These are phyloP conservation scores for Tympanuchus pallidicinctus DNA, from an alignment of 2,113 vertebrate genomes.

Conservation along the genomic window DNA sequence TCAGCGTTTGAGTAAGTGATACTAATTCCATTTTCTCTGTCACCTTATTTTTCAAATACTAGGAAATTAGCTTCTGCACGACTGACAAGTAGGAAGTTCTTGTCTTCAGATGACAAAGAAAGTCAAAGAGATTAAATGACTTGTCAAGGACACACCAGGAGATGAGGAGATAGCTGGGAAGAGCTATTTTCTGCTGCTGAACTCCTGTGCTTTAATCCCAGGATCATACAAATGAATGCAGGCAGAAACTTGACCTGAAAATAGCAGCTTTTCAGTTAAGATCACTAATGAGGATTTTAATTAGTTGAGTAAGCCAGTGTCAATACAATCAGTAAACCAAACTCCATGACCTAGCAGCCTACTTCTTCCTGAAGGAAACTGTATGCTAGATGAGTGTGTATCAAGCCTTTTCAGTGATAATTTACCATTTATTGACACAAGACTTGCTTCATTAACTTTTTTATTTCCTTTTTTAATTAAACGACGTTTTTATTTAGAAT, in stretches of 20 bases:
- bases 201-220: conserved; percentile 16
- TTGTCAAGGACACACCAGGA: conserved; percentile 25
- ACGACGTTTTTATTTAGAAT: background rate
- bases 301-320: conserved; percentile 44
- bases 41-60: background rate
- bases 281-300: conserved; percentile 71
- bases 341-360: conserved; percentile 53
- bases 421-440: background rate
- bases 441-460: background rate
- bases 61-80: background rate
- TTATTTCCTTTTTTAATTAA: background rate
- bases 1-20: background rate
- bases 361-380: conserved; percentile 33
- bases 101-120: background rate
- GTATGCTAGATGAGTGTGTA: background rate
- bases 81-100: background rate
- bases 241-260: conserved; percentile 54
- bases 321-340: conserved; percentile 42
- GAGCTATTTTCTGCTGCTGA: conserved; percentile 58
- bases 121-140: background rate
- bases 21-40: background rate
- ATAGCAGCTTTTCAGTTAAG: conserved; percentile 43
- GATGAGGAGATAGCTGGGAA: background rate
- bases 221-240: conserved; percentile 5
- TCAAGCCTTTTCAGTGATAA: background rate